Conservation (phyloP, 92 coral and sea anemone species). For the Bergia puertoricense region DNA sequence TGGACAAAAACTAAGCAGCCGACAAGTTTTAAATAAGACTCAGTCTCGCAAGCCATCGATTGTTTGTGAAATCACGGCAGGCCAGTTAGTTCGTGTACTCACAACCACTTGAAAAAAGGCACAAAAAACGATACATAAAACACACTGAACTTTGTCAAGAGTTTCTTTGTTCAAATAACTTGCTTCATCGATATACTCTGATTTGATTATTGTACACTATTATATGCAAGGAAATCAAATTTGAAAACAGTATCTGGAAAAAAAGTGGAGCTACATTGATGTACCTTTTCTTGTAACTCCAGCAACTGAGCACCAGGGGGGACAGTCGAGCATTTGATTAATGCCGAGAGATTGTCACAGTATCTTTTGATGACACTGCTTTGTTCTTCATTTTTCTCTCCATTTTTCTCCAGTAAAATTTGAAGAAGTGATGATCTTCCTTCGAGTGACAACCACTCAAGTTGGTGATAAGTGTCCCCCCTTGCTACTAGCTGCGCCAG, state of each 20-base stretch:
- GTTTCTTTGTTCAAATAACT: no score
- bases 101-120: no score
- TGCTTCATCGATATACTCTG: no score
- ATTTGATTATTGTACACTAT: no score
- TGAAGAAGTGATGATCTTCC: slow-evolving; percentile 84
- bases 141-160: background rate
- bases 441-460: slow-evolving; percentile 80
- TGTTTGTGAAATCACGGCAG: no score
- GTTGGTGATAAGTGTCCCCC: slow-evolving; percentile 86
- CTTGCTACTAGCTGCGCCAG: slow-evolving; percentile 73
- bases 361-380: slow-evolving; percentile 50
- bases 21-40: no score
- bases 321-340: slow-evolving; percentile 77
- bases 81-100: no score
- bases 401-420: slow-evolving; percentile 50
- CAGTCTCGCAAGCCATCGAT: no score
- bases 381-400: slow-evolving; percentile 38
- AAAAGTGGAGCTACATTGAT: background rate
- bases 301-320: slow-evolving; percentile 87
- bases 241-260: background rate
- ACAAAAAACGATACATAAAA: no score
- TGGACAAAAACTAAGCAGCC: no score
- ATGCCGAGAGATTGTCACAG: slow-evolving; percentile 88
- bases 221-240: background rate
- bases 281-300: slow-evolving; percentile 91